Evolutionary conservation across 2,888 invertebrate species (phyloP).

Genomic region (Pristionchus exspectatus): DNA sequence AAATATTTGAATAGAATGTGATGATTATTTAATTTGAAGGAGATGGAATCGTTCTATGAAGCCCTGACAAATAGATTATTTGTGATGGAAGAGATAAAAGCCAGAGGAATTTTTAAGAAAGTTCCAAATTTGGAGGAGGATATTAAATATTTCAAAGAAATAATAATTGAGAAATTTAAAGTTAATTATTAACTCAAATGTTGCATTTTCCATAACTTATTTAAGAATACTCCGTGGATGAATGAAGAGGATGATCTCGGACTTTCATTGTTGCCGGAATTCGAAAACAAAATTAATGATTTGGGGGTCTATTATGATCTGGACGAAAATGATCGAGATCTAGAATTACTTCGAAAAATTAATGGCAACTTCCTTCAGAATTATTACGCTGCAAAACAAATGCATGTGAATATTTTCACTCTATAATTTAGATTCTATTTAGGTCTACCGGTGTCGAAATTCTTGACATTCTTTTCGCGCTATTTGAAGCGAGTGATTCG

Average conservation of each 20-base stretch:
- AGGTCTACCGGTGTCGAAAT: neutral
- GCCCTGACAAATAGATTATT: neutral
- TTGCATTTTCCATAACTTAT: too few relatives aligned
- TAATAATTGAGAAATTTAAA: neutral
- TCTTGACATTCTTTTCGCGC: neutral
- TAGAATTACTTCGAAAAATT: neutral
- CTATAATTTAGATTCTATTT: neutral
- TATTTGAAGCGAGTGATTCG: neutral
- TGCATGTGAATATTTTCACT: too few relatives aligned
- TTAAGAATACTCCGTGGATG: neutral
- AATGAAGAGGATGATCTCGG: neutral
- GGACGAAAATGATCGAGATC: neutral
- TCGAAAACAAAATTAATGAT: slow-evolving; percentile 2
- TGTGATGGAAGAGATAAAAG: neutral
- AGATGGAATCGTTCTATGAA: neutral
- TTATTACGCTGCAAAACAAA: neutral
- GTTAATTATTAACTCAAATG: too few relatives aligned
- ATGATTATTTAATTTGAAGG: too few relatives aligned
- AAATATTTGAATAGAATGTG: too few relatives aligned
- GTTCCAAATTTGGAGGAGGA: neutral
- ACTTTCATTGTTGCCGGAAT: neutral
- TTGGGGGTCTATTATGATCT: neutral
- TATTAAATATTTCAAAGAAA: neutral
- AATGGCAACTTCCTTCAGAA: neutral
- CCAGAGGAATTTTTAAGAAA: neutral